Evolutionary conservation across 2,113 vertebrate species (phyloP).

Genomic region (Rhadina sibilatrix): DNA sequence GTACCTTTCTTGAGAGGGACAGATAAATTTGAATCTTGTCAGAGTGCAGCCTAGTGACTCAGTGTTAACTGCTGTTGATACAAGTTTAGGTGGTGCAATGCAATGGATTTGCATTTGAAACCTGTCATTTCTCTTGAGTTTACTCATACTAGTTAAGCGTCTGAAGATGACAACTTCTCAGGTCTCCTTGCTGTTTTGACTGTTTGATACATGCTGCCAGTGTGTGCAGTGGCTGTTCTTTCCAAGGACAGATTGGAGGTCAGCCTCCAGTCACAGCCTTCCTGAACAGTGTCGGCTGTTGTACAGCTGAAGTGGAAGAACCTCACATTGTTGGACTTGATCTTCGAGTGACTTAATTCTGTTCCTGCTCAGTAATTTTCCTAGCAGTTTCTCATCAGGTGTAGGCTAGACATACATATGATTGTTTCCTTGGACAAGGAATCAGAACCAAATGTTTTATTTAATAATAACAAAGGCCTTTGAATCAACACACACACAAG

Average conservation of each 20-base stretch:
- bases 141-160: neutral
- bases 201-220: neutral
- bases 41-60: neutral
- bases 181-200: neutral
- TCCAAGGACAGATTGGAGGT: neutral
- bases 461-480: neutral
- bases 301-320: neutral
- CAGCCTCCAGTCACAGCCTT: neutral
- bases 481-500: neutral
- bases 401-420: neutral
- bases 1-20: neutral
- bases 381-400: neutral
- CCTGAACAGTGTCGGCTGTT: neutral
- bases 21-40: neutral
- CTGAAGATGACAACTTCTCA: neutral
- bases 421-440: neutral
- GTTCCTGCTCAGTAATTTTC: neutral
- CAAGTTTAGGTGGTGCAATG: neutral
- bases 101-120: neutral
- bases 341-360: neutral
- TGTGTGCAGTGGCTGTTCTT: neutral
- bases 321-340: neutral
- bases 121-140: neutral
- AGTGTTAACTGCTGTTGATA: neutral
- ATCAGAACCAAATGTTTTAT: neutral